Base-by-base conservation (phyloP, 2,888 invertebrate species). In the Lysandra coridon region DNA sequence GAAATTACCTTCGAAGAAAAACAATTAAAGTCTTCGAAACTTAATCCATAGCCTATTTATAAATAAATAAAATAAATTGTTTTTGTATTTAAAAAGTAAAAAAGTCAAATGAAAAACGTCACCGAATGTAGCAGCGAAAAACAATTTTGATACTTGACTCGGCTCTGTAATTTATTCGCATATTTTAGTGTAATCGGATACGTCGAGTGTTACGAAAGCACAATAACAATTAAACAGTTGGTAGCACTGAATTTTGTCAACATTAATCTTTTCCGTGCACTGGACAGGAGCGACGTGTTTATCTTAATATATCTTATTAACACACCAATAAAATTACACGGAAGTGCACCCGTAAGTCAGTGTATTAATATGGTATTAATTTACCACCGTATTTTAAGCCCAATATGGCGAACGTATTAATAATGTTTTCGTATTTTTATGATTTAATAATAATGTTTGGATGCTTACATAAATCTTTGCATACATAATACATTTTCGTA, bases 281-380 rank as follows among this genome's bases (percentile, higher is more conserved):
- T 73, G 79, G 80, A 80, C 79, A 79, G 80, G 78, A 79, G 80
- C 79, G 79, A 78, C 78, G 74, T 79, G 80, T 80, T 77, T 23
- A 85, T 85, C 84, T 85, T 84, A 84, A 84, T 85, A 84, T 85
- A 76, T 76, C 76, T 76, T 76, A 57, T 76, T 76, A 76, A 57
- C 76, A 57, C 76, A 76, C 76, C 76, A 76, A 76, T 76, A 76
- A 76, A 76, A 76, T 76, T 57, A 33, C 53, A 76, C 12, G 49
- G 14, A 53, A 7, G 73, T 73, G 44, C 74, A 44, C 40, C 44
- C 44, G 74, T 74, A 74, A 74, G 33, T 69, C 69, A 69, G 69
- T 33, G 69, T 69, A 69, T 69, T 37, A 74, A 74, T 74, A 74
- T 74, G 74, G 69, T 69, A 33, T 69, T 69, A 14, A 69, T 69